phyloP scores from a whole-genome alignment of 1,140 invertebrate species.

The Diachasma alloeum region DNA sequence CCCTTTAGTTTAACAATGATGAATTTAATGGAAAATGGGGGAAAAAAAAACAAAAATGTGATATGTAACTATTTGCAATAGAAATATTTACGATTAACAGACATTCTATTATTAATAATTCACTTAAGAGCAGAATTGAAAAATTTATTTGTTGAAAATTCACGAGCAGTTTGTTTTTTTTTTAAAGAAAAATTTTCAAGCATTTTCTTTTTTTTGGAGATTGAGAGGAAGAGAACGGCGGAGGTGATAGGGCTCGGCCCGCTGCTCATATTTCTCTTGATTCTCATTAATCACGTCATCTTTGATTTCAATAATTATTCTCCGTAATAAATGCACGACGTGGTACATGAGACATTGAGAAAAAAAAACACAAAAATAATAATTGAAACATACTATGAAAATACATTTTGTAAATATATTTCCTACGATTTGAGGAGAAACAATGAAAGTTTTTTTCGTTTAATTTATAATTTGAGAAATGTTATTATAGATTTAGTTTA shows the following conservation, averaged over 20 bases:
- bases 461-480: slow-evolving; percentile 55
- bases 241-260: background rate
- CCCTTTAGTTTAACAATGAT: slow-evolving; percentile 26
- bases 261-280: background rate
- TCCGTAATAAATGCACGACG: background rate
- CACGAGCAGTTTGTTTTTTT: background rate
- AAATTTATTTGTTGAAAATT: background rate
- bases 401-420: slow-evolving; percentile 53
- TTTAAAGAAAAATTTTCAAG: background rate
- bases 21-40: slow-evolving; percentile 30
- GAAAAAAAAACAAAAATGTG: slow-evolving; percentile 45
- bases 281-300: background rate
- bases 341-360: background rate
- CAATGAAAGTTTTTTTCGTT: slow-evolving; percentile 48
- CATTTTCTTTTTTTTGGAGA: background rate
- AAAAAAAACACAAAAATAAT: slow-evolving; percentile 20
- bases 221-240: slow-evolving; percentile 16
- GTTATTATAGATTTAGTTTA: slow-evolving; percentile 55
- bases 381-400: slow-evolving; percentile 46
- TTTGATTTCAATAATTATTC: background rate
- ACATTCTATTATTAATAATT: slow-evolving; percentile 43
- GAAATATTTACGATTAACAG: slow-evolving; percentile 52
- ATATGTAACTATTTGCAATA: slow-evolving; percentile 59
- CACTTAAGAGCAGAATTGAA: slow-evolving; percentile 1
- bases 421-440: slow-evolving; percentile 40